A percentile compares a stretch with the other conserved stretches of the same genome.
phyloP scores from a whole-genome alignment of 23 tunicate species.

The Styela plicata region DNA sequence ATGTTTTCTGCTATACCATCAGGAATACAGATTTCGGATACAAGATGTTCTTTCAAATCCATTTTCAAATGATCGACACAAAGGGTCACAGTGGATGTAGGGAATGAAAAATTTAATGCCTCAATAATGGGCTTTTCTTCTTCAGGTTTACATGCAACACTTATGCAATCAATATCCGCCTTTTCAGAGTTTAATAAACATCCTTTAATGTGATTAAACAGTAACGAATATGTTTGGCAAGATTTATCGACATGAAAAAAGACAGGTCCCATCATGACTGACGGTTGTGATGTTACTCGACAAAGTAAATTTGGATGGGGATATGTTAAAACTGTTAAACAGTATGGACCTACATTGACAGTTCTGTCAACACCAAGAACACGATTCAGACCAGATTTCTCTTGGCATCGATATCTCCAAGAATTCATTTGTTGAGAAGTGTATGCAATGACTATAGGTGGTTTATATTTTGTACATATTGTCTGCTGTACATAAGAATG shows the following conservation, averaged over 20 bases:
- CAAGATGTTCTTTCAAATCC: neutral
- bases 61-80: slow-evolving; percentile 13
- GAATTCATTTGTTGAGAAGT: slow-evolving; percentile 5
- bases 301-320: slow-evolving; percentile 7
- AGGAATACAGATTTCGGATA: slow-evolving; percentile 10
- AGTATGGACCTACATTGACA: neutral
- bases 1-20: neutral
- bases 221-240: neutral
- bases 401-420: neutral
- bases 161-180: neutral
- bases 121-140: neutral
- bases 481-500: slow-evolving; percentile 10
- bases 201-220: slow-evolving; percentile 12
- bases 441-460: slow-evolving; percentile 19
- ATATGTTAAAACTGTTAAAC: slow-evolving; percentile 6
- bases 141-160: neutral
- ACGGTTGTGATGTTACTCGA: neutral
- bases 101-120: slow-evolving; percentile 8
- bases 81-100: neutral
- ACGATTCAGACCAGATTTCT: neutral
- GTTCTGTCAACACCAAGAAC: slow-evolving; percentile 16
- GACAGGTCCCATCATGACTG: slow-evolving; percentile 20
- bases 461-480: neutral
- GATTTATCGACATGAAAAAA: slow-evolving; percentile 17
- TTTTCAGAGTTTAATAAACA: neutral